phyloP scores from a whole-genome alignment of 2,797 vertebrate species.

The Melanotaenia maccullochi region DNA sequence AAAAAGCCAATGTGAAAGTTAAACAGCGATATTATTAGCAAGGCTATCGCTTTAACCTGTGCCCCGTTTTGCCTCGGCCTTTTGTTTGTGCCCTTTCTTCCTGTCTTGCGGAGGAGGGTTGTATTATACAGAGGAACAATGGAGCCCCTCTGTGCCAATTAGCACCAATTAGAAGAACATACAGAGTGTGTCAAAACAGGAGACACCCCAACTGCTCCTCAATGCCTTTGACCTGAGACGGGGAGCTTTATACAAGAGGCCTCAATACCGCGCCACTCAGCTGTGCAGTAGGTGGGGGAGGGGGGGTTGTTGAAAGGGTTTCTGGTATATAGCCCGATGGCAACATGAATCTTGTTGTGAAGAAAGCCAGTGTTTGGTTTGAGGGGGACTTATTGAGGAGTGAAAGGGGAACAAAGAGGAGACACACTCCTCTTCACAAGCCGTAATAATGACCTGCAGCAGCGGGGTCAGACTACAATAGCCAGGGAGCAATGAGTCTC shows the following conservation, averaged over 20 bases:
- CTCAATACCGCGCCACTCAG: conserved; percentile 63
- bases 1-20: conserved; percentile 29
- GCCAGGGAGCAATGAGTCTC: conserved; percentile 61
- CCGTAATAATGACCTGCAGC: conserved; percentile 71
- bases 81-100: conserved; percentile 74
- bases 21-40: conserved; percentile 68
- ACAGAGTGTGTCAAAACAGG: conserved; percentile 81
- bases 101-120: conserved; percentile 62
- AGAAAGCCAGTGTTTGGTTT: conserved; percentile 70
- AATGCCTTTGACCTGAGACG: conserved; percentile 70
- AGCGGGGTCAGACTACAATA: conserved; percentile 63
- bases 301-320: conserved; percentile 30
- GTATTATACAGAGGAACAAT: conserved; percentile 79
- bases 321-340: conserved; percentile 56
- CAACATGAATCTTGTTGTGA: conserved; percentile 64
- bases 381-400: conserved; percentile 67
- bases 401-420: conserved; percentile 78
- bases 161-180: conserved; percentile 85
- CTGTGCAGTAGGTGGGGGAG: conserved; percentile 14
- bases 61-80: conserved; percentile 59
- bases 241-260: conserved; percentile 65
- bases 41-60: conserved; percentile 70
- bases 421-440: conserved; percentile 73
- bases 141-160: conserved; percentile 82
- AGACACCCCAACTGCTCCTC: conserved; percentile 75